Base-by-base conservation (phyloP, 2,888 invertebrate species). In the Agonopterix heracliana region DNA sequence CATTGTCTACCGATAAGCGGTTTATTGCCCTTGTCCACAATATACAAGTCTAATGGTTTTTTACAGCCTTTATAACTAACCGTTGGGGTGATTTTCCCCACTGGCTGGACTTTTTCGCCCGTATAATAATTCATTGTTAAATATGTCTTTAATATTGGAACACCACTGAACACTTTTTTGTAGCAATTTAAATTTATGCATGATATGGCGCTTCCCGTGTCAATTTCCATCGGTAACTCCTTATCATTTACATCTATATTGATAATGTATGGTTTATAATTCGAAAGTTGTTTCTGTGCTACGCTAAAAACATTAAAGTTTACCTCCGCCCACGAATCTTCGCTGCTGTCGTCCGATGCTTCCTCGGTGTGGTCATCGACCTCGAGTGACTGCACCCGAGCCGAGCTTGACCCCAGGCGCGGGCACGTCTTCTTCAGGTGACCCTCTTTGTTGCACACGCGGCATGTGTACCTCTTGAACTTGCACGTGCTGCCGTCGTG, bases 141-240 rank as follows among this genome's bases (percentile, higher is more conserved):
- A 9, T 35, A 3, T 11, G 54, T 3, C 50, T 54, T 44, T 49
- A 49, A 17, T 51, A 54, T 5, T 38, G 38, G 38, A 50, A 44
- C 4, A 9, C 42, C n/a, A 47, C 10, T 12, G 9, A 52, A 50
- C 3, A 46, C 47, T 41, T 38, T 26, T 38, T 41, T 11, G 42
- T 53, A 56, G 10, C 9, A 42, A n/a, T 54, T 41, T 0, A 48
- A 36, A 51, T 51, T 53, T n/a, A 56, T 53, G 43, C 57, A 60
- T 0, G 60, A 52, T 8, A 56, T 49, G 0, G 54, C 48, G 47
- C 58, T 56, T 2, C 56, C 60, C 3, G 57, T 58, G 34, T 55
- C 56, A 3, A 48, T 10, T 35, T 59, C 55, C 52, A 59, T 59
- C 0, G 12, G 3, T 0, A 47, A 2, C 3, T 10, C 47, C 0